Percentiles rank a stretch among this genome's conserved stretches.
Conservation (phyloP, 2,888 invertebrate species). For the Agrochola lota region DNA sequence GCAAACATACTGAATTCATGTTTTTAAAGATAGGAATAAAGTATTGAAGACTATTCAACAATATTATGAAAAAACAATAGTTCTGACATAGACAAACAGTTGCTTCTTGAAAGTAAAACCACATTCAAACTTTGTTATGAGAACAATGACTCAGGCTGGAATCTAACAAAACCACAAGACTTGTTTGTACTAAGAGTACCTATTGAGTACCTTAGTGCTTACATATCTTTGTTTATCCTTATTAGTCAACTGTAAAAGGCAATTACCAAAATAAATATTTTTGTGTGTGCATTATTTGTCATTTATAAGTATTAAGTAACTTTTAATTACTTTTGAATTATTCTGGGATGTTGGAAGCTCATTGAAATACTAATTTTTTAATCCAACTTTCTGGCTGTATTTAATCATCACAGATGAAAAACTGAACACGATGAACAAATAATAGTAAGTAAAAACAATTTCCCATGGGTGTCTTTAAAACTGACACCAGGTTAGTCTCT, state of each 20-base stretch:
- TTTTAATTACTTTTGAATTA: background rate
- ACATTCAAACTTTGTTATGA: slow-evolving; percentile 2
- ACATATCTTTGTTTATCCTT: background rate
- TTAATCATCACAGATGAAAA: background rate
- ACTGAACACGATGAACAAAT: background rate
- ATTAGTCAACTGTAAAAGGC: background rate
- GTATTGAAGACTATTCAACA: background rate
- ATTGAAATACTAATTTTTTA: background rate
- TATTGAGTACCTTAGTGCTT: background rate
- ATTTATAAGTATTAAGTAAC: background rate
- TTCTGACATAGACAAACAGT: background rate
- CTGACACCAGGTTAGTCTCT: too few relatives aligned
- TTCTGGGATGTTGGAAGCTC: background rate
- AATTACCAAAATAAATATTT: background rate
- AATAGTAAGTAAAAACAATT: background rate
- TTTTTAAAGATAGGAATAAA: background rate
- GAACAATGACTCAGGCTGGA: slow-evolving; percentile 1
- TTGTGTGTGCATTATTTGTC: too few relatives aligned
- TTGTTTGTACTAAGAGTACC: slow-evolving; percentile 1
- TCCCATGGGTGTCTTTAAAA: too few relatives aligned
- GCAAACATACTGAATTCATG: background rate
- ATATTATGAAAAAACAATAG: background rate
- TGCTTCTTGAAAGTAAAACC: slow-evolving; percentile 11
- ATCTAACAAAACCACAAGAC: slow-evolving; percentile 3
- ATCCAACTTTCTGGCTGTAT: background rate